A percentile compares a stretch with the other conserved stretches of the same genome.
These are phyloP conservation scores for Euproctis similis DNA, from an alignment of 2,888 invertebrate genomes.

Conservation along the genomic window DNA sequence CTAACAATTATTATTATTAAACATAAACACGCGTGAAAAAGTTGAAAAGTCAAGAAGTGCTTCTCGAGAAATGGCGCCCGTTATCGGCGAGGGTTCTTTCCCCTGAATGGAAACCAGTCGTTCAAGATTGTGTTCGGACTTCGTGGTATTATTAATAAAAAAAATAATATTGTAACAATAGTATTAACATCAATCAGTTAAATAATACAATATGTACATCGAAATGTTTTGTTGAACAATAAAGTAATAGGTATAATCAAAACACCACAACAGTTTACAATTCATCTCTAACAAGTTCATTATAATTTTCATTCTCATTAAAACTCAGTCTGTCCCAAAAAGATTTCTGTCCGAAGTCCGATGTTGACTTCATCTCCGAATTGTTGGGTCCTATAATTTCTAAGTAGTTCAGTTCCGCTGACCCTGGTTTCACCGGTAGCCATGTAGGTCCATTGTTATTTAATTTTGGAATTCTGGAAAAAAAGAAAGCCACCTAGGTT, in stretches of 20 bases:
- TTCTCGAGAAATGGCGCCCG: no score
- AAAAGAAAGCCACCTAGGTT: background rate
- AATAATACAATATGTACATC: no score
- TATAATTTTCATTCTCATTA: constrained; percentile 72
- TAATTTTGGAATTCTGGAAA: constrained; percentile 56
- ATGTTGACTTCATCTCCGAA: constrained; percentile 51
- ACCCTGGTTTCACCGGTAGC: constrained; percentile 58
- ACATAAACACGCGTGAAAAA: no score
- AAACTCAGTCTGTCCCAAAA: constrained; percentile 79
- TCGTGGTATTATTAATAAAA: no score
- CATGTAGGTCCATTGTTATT: constrained; percentile 46
- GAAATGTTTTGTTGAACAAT: background rate
- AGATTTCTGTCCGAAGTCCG: constrained; percentile 70
- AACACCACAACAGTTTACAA: constrained; percentile 31
- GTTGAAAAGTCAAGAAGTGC: no score
- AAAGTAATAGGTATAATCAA: background rate
- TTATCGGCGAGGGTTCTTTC: no score
- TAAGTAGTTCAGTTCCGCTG: constrained; percentile 65
- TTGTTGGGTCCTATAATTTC: constrained; percentile 67
- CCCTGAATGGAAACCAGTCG: no score
- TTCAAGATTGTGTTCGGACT: no score
- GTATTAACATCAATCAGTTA: no score
- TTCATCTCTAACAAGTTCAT: constrained; percentile 49
- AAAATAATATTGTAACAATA: no score
- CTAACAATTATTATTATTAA: no score